Base-by-base conservation (phyloP, 2,888 invertebrate species). In the Amphipoea lucens region DNA sequence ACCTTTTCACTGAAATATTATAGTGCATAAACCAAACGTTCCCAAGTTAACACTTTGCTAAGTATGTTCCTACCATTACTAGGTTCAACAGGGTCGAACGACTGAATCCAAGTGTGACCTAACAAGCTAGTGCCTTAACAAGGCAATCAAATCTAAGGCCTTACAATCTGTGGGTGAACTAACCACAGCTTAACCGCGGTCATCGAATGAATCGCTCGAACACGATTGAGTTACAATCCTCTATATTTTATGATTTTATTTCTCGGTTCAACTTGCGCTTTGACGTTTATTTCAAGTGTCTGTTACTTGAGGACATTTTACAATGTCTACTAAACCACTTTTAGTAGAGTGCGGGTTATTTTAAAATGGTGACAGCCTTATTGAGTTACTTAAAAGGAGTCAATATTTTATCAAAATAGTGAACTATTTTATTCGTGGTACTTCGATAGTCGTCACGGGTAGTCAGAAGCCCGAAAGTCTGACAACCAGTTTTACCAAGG, bases 81-180 rank as follows among this genome's bases (percentile, higher is more conserved):
- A 76, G 40, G 87, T 76, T 88, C 74, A 86, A 76, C 72, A 69
- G 73, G 84, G 87, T 86, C 76, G 54, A 81, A 81, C 68, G 45
- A 74, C 68, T 71, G 73, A 77, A 68, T 72, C 78, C 78, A 72
- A 84, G 78, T 84, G 87, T 87, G 83, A 81, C 82, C 89, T 83
- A 79, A 79, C 82, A 87, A 84, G 88, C 79, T 70, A 73, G 65
- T 69, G 79, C 87, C 45, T 76, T 82, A 87, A 87, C 87, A 88
- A 88, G 85, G 82, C 78, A 88, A 87, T 87, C 84, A 88, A 87
- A 87, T 81, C 85, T 81, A 79, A 81, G 77, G 78, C 78, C 70
- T 54, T 62, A 73, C 79, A 75, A 81, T 81, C 76, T 81, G 78
- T 79, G 72, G 63, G 71, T 69, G 82, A 84, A 78, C 77, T 78